A percentile compares a stretch with the other conserved stretches of the same genome.
phyloP scores from a whole-genome alignment of 2,113 vertebrate species.

The Corapipo altera region DNA sequence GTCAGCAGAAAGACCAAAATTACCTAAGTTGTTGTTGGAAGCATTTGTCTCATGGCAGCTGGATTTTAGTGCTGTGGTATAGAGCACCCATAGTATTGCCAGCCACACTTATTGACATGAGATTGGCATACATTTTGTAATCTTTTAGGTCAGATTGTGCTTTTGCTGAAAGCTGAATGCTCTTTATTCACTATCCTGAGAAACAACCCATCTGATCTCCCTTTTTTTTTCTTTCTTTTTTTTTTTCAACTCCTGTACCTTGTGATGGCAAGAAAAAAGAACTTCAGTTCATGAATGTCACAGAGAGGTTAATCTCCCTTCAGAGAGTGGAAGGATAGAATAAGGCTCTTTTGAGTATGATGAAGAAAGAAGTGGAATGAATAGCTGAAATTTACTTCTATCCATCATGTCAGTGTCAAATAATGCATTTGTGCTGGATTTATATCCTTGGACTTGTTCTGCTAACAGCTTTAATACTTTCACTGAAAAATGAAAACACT shows the following conservation, averaged over 20 bases:
- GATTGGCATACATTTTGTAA: background rate
- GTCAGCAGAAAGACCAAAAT: background rate
- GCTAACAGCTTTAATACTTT: background rate
- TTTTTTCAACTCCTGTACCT: background rate
- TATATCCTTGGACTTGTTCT: background rate
- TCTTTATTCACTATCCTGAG: background rate
- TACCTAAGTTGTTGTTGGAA: background rate
- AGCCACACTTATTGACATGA: accelerated
- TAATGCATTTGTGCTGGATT: background rate
- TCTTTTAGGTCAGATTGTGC: background rate
- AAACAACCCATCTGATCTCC: background rate
- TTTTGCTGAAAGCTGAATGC: background rate
- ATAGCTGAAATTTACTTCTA: background rate
- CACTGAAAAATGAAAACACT: background rate
- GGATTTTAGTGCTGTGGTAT: background rate
- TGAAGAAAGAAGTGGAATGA: background rate
- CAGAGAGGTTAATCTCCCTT: background rate
- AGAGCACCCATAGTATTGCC: background rate
- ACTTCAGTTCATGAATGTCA: background rate
- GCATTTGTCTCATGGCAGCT: background rate
- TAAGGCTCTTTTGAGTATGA: background rate
- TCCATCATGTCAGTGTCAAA: background rate
- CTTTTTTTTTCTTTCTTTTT: background rate
- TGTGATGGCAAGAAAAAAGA: background rate
- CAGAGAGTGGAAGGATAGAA: background rate